phyloP scores from a whole-genome alignment of 1,140 invertebrate species.

The Drosophila rhopaloa region DNA sequence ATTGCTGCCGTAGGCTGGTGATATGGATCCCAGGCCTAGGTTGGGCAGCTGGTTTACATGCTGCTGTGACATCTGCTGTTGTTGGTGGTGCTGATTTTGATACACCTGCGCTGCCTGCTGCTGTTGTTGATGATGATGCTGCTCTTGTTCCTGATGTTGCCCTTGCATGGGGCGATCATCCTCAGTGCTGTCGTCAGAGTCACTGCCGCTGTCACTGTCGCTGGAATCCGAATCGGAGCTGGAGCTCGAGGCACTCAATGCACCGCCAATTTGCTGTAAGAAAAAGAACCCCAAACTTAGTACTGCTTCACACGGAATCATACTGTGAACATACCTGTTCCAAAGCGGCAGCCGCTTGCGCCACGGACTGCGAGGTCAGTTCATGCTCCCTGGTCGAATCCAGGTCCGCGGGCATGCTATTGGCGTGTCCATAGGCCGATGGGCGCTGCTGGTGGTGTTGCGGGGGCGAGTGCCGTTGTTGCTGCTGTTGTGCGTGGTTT shows the following conservation, averaged over 20 bases:
- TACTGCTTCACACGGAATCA: too few species aligned
- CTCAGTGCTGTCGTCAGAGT: constrained; percentile 82
- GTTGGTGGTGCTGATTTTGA: constrained; percentile 63
- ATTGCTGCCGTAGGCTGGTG: constrained; percentile 38
- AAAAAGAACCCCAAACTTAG: background rate
- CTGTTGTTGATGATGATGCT: constrained; percentile 26
- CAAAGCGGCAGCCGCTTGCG: constrained; percentile 69
- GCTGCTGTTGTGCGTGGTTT: constrained; percentile 53
- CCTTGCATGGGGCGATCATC: constrained; percentile 53
- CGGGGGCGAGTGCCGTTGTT: constrained; percentile 38
- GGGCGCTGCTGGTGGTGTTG: constrained; percentile 32
- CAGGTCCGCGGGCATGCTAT: constrained; percentile 66
- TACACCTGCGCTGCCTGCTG: constrained; percentile 54
- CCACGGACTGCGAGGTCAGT: constrained; percentile 61
- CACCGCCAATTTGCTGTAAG: constrained; percentile 76
- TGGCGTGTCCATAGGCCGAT: constrained; percentile 50
- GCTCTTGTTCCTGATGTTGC: constrained; percentile 20
- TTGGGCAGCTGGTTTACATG: constrained; percentile 39
- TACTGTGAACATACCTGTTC: constrained; percentile 62
- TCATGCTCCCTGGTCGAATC: constrained; percentile 61
- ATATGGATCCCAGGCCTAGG: constrained; percentile 51
- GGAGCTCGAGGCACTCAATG: constrained; percentile 76
- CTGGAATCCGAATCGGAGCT: constrained; percentile 84
- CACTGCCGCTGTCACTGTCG: constrained; percentile 84
- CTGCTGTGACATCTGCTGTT: constrained; percentile 64